Base-by-base conservation (phyloP, 2,888 invertebrate species). In the Rhamnusium bicolor region DNA sequence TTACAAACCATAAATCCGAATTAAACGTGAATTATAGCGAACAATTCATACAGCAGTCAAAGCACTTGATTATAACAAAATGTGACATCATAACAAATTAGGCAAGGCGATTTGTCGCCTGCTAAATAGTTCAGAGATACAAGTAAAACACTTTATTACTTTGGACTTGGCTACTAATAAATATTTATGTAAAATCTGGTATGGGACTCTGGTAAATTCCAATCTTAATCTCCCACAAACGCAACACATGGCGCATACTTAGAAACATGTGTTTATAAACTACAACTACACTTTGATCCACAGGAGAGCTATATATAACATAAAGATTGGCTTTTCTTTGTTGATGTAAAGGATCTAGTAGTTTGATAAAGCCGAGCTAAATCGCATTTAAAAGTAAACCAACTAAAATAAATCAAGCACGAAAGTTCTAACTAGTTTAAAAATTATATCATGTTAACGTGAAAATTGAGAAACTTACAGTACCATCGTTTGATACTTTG, bases 111-210 rank as follows among this genome's bases (percentile, higher is more conserved):
- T 51, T 16, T 67, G 61, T 54, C 71, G 65, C 58, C 51, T 18
- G 18, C 27, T 14, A 47, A 53, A 56, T 47, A 66, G 60, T 14
- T 62, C 46, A 21, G n/a, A 62, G 14, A 58, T 60, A 65, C 66
- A 61, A 61, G 67, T 71, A 61, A 71, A 71, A 61, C 61, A 61
- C 67, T 72, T 72, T 72, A 68, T 62, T 67, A 49, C 72, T 46
- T 46, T 27, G 24, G 54, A 56, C 27, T 27, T 29, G 56, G 53
- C 72, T 51, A 56, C 56, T 66, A 46, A 62, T 73, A 69, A 68
- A 73, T 73, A 73, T 73, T 73, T 73, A 73, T 66, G 70, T 69
- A 29, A 61, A 49, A 67, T 65, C 70, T 47, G 67, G 70, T 54
- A 51, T 56, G 54, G 68, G 46, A 68, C 72, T 67, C 67, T 68